A percentile compares a stretch with the other conserved stretches of the same genome.
phyloP scores from a whole-genome alignment of 2,888 invertebrate genomes.

The Trisateles emortualis region DNA sequence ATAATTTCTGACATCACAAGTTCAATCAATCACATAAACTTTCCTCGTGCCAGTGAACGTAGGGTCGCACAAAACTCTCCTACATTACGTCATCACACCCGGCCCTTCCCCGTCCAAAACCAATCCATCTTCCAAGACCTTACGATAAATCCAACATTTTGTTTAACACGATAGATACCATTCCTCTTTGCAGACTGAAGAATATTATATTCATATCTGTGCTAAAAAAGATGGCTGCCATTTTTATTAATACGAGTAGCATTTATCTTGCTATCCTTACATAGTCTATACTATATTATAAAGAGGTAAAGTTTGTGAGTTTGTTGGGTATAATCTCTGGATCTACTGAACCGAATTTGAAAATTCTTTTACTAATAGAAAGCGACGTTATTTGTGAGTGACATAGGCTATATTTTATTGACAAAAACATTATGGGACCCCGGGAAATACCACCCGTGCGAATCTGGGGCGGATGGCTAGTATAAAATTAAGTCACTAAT shows the following conservation, averaged over 20 bases:
- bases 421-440: too few species aligned
- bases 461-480: too few species aligned
- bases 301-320: too few species aligned
- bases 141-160: slow-evolving; percentile 1
- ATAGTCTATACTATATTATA: too few species aligned
- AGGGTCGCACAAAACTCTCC: neutral
- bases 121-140: slow-evolving; percentile 4
- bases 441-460: too few species aligned
- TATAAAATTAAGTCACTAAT: too few species aligned
- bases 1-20: neutral
- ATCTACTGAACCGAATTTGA: too few species aligned
- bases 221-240: neutral
- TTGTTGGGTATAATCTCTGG: too few species aligned
- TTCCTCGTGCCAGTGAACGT: neutral
- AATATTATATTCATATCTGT: neutral
- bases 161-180: slow-evolving; percentile 2
- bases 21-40: neutral
- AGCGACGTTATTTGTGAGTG: too few species aligned
- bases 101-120: neutral
- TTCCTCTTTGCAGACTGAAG: neutral
- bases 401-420: too few species aligned
- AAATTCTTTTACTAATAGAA: too few species aligned
- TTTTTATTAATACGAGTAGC: neutral
- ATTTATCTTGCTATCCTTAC: too few species aligned
- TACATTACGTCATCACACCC: neutral